Base-by-base conservation (phyloP, 2,888 invertebrate species). In the Leucania comma region DNA sequence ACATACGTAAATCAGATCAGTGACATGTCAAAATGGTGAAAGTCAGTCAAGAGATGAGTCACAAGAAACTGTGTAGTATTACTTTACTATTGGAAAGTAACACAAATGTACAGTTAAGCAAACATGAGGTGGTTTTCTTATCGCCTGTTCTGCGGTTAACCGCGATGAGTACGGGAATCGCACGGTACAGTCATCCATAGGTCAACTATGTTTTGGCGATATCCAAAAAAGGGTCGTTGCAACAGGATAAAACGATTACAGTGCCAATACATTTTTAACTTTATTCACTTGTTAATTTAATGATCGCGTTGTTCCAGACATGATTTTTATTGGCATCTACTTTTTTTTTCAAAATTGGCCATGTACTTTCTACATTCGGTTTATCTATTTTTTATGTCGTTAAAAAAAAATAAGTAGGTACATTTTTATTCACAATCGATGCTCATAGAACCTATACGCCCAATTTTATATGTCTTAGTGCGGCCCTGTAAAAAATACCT, bases 21-120 rank as follows among this genome's bases (percentile, higher is more conserved):
- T 66, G 85, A 89, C 82, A 87, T 89, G 88, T 90, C 89, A 90
- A 88, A 88, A 86, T 80, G 86, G 90, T 88, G 90, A 90, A 90
- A 90, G 90, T 87, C 74, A 82, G 82, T 79, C 77, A 80, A 78
- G 74, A 63, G 83, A 78, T 87, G 87, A 86, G 75, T 87, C 86
- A 86, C 62, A 77, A 78, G 83, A 83, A 80, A 87, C 87, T 84
- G 76, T 75, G 80, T 80, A 76, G 71, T 78, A 85, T 85, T 84
- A 84, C 88, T 87, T 84, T 86, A 84, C 86, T 88, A 90, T 87
- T 89, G 87, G 89, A 90, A 90, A 90, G 90, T 88, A 85, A 84
- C 85, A 90, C 86, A 86, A 84, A 84, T 82, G 75, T 83, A 90
- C 90, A 85, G 90, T 89, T 90, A 88, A 80, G 71, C 82, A 87